phyloP scores from a whole-genome alignment of 2,113 vertebrate species.

The Eptesicus fuscus region DNA sequence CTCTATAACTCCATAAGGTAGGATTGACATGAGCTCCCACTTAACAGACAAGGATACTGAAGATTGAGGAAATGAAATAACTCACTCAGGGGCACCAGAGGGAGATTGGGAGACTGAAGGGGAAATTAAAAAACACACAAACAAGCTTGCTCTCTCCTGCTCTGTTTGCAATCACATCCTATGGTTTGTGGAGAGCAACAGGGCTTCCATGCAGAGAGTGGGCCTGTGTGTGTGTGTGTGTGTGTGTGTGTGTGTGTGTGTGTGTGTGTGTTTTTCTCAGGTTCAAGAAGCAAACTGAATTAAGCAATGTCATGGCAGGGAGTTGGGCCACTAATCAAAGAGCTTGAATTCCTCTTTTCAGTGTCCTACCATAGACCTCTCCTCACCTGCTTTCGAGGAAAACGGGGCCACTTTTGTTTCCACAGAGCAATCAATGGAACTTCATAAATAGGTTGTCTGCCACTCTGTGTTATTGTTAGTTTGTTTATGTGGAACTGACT shows the following conservation, averaged over 20 bases:
- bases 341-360: neutral
- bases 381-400: neutral
- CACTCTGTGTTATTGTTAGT: slow-evolving; percentile 35
- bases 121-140: neutral
- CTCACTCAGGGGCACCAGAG: neutral
- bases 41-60: neutral
- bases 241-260: neutral
- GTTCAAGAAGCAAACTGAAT: slow-evolving; percentile 6
- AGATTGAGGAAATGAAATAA: neutral
- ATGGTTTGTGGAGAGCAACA: neutral
- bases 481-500: slow-evolving; percentile 68
- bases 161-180: neutral
- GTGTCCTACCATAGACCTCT: neutral
- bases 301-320: neutral
- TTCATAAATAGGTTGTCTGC: slow-evolving; percentile 61
- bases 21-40: neutral
- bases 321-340: neutral
- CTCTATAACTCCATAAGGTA: neutral
- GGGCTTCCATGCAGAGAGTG: neutral
- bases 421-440: neutral
- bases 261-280: neutral
- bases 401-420: neutral
- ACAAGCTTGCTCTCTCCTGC: neutral
- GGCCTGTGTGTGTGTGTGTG: neutral
- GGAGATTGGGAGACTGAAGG: neutral